These are phyloP conservation scores for Arnoldichthys spilopterus DNA, from an alignment of 2,797 vertebrate genomes.

Conservation along the genomic window DNA sequence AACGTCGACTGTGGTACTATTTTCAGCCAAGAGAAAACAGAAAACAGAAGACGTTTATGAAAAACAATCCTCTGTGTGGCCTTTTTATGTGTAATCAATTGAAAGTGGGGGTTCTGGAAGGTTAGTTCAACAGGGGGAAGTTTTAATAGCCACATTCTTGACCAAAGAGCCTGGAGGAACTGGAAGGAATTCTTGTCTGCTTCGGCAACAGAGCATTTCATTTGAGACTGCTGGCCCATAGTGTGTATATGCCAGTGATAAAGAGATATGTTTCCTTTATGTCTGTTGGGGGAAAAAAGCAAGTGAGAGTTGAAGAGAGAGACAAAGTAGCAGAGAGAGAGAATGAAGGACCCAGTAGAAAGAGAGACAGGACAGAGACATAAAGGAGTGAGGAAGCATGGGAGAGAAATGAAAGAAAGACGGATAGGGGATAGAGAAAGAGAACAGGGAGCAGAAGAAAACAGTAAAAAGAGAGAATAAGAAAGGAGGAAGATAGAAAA, in stretches of 20 bases:
- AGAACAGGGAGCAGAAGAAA: background rate
- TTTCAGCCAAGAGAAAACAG: conserved; percentile 34
- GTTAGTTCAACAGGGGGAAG: conserved; percentile 60
- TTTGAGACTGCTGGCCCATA: conserved; percentile 50
- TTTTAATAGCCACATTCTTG: conserved; percentile 58
- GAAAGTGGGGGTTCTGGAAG: conserved; percentile 67
- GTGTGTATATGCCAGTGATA: conserved; percentile 59
- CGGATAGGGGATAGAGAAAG: background rate
- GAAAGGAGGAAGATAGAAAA: background rate
- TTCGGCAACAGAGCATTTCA: conserved; percentile 53
- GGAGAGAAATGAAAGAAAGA: background rate
- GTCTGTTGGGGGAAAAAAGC: background rate
- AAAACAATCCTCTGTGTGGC: conserved; percentile 58
- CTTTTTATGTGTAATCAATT: conserved; percentile 75
- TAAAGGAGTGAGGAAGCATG: background rate
- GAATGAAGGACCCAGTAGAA: background rate
- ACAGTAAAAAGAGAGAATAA: background rate
- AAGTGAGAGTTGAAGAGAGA: too few relatives aligned
- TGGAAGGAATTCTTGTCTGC: conserved; percentile 45
- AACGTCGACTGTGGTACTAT: conserved; percentile 22
- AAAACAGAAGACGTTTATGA: conserved; percentile 56
- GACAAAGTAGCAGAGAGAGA: background rate
- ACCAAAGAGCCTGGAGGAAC: conserved; percentile 66
- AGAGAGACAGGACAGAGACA: background rate
- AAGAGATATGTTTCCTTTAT: conserved; percentile 63